Evolutionary conservation across 1,140 invertebrate genomes (phyloP), one percentile per base, ranked within the genome.

Genomic region (Proctacanthus coquilletti): DNA sequence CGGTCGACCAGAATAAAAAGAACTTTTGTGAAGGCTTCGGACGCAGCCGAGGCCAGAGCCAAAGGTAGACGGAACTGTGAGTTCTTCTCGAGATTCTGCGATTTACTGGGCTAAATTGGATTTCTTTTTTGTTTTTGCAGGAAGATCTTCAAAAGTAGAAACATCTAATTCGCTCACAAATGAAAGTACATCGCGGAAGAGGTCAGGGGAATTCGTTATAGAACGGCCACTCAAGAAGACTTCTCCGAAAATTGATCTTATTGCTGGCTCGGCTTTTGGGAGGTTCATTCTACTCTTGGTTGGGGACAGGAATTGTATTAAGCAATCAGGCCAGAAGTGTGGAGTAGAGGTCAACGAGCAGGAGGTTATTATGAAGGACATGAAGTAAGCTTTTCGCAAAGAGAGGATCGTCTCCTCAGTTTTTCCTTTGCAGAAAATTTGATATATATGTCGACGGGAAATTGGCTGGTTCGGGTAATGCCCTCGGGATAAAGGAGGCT

Each of bases 11-110:
- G 74, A 48, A 51, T 80, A 8, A 74, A 84, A 49, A 63, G 80
- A 38, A 84, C 79, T 1, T 84, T 85, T 63, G 74, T 85, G 0
- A 62, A 72, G 47, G 83, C 80, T 14, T 82, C 79, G 15, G 76
- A 81, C 49, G 82, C 81, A 15, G 77, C 78, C 2, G 77, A 75
- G 58, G 70, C 74, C 38, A 77, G 81, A 61, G 73, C 52, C 45
- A 71, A 70, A 70, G 69, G 69, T 70, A 72, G 61, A 66, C 45
- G 52, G 13, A 64, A 53, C 29, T 36, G 20, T 37, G 36, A 36
- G 41, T 39, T 25, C 34, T 5, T 19, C 8, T n/a, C 32, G 14
- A 13, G 13, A 27, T 42, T 10, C 23, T 39, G 4, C 1, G 17
- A 4, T 35, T 39, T 3, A 18, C 23, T 32, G 4, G 30, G 33